Conservation (phyloP, 2,797 vertebrate species). For the Taenioides sp. region DNA sequence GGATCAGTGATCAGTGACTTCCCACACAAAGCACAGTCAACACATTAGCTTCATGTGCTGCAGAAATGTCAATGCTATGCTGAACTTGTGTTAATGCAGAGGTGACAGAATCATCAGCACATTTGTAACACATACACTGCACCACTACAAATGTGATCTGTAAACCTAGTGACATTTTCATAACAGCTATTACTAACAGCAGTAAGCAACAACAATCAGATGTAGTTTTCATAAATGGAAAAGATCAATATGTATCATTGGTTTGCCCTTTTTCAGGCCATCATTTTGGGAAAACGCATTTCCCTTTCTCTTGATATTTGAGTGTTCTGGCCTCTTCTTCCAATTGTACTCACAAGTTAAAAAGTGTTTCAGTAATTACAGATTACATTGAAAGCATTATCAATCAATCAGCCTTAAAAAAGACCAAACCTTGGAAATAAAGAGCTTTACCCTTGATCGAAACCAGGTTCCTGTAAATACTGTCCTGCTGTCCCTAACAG, state of each 20-base stretch:
- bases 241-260: too few species aligned
- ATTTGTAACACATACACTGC: not conserved
- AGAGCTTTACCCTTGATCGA: not conserved
- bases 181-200: not conserved
- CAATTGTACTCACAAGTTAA: too few species aligned
- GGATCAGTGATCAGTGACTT: too few species aligned
- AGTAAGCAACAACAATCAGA: not conserved
- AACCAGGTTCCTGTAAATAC: conserved; percentile 28
- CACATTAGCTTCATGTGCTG: too few species aligned
- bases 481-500: conserved; percentile 39
- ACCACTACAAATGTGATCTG: not conserved
- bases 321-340: too few species aligned
- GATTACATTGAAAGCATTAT: not conserved
- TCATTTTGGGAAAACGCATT: too few species aligned
- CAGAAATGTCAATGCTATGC: not conserved
- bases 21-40: too few species aligned
- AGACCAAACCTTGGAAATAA: not conserved
- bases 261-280: too few species aligned
- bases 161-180: too few species aligned
- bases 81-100: not conserved
- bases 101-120: not conserved
- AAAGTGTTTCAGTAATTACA: too few species aligned
- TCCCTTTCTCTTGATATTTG: too few species aligned
- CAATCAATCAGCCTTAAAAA: not conserved
- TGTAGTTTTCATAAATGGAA: too few species aligned